Base-by-base conservation (phyloP, 2,888 invertebrate genomes). In the Eulithis testata region DNA sequence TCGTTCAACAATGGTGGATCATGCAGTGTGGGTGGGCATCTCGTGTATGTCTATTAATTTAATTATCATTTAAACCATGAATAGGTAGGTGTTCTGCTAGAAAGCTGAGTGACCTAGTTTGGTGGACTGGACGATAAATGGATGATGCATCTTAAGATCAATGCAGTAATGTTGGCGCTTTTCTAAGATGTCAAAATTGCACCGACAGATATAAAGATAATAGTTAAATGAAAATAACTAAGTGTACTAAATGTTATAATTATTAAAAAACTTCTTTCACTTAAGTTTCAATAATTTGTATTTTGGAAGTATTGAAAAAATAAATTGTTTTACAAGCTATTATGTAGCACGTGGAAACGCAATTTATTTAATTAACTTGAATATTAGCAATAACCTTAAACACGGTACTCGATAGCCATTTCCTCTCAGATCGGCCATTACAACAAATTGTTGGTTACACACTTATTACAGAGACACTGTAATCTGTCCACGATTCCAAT, bases 21-120 rank as follows among this genome's bases (percentile, higher is more conserved):
- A 84, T 78, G 65, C 72, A 7, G 77, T 70, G 89, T 88, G 88
- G 88, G 90, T 85, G 89, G 88, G 71, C 83, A 68, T 69, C 78
- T 83, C 80, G 73, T 80, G 80, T 82, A 73, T 81, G 80, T 75
- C 83, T 84, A 87, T 87, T 89, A 87, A 89, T 89, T 89, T 78
- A 84, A 90, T 90, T 90, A 91, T 84, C 88, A 77, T 82, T 78
- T 73, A 64, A 69, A 72, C 73, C 71, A 77, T 84, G 84, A 84
- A 75, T 83, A 84, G 82, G 74, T 83, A 84, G 82, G 74, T 80
- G 73, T 70, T 76, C 64, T 72, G 70, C 72, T 73, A 75, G 84
- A 84, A 83, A 82, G 83, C 70, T 58, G 11, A 63, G 58, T 55
- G 63, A 31, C 66, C 69, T 65, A 66, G 65, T 70, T 69, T 61